Base-by-base conservation (phyloP, 2,888 invertebrate genomes). In the Andrena bicolor region DNA sequence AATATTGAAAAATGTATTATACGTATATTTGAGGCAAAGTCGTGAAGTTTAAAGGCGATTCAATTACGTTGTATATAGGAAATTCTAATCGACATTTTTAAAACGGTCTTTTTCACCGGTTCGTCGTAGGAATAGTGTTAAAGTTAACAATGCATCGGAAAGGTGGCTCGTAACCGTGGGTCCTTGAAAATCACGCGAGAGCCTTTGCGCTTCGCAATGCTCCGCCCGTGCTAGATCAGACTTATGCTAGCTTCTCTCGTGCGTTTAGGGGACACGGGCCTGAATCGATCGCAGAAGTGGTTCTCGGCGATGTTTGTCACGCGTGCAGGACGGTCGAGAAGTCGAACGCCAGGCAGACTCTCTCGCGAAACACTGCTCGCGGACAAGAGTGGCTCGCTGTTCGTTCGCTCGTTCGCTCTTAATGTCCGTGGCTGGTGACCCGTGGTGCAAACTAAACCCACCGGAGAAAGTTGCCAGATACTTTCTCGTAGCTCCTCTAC, bases 371-470 rank as follows among this genome's bases (percentile, higher is more conserved):
- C 70, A 51, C 60, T 32, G 58, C 53, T 70, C 58, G 41, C 56
- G 72, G 75, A 70, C 73, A 58, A 71, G 76, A 79, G 74, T 23
- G 77, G 75, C 83, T 86, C 82, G 86, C 83, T 5, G 77, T 82
- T 82, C 88, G 77, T 82, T 82, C 88, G 86, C 84, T 90, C 90
- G 86, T 85, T 91, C 90, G 90, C 88, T 92, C 89, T 92, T 90
- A 91, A 92, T 92, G 91, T 89, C 89, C 91, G 89, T 92, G 90
- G 86, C 91, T 92, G 92, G 92, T 93, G 93, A 93, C 93, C 93
- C 91, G 90, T 90, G 91, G 91, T 92, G 93, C 92, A 92, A 93
- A 91, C 90, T 92, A 92, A 92, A 90, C 90, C 90, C 90, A 89
- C 86, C 88, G 91, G 93, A 92, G 93, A 92, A 93, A 92, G 93